A percentile compares a stretch with the other conserved stretches of the same genome.
phyloP scores from a whole-genome alignment of 2,797 vertebrate species.

The Oophaga sylvatica region DNA sequence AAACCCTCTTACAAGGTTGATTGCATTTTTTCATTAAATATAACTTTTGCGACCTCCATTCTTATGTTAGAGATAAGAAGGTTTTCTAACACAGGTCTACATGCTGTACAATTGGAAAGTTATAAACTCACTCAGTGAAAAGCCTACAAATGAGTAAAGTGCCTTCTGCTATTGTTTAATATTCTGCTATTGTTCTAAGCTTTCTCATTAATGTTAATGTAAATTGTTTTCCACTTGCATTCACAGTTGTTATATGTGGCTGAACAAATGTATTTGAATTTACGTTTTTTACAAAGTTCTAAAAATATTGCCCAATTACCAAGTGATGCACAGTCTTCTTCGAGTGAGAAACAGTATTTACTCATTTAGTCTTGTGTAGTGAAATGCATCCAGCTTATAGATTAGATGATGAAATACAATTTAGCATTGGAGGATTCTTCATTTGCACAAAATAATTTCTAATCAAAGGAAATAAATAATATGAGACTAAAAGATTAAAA shows the following conservation, averaged over 20 bases:
- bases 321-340: slow-evolving; percentile 43
- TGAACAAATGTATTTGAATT: slow-evolving; percentile 58
- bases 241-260: slow-evolving; percentile 52
- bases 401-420: slow-evolving; percentile 54
- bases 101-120: background rate
- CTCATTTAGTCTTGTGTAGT: slow-evolving; percentile 48
- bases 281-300: slow-evolving; percentile 47
- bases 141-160: slow-evolving; percentile 15
- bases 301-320: slow-evolving; percentile 53
- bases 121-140: background rate
- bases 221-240: slow-evolving; percentile 52
- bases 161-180: slow-evolving; percentile 11
- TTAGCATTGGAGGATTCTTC: slow-evolving; percentile 30
- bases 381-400: slow-evolving; percentile 42
- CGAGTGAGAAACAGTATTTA: slow-evolving; percentile 57
- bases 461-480: slow-evolving; percentile 46
- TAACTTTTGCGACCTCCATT: slow-evolving; percentile 11
- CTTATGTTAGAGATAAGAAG: background rate
- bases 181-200: slow-evolving; percentile 46
- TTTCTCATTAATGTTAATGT: slow-evolving; percentile 55
- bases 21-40: slow-evolving; percentile 28
- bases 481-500: slow-evolving; percentile 28
- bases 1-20: background rate
- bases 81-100: background rate
- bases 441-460: slow-evolving; percentile 44